phyloP scores from a whole-genome alignment of 2,888 invertebrate genomes.

The Hetaerina titia region DNA sequence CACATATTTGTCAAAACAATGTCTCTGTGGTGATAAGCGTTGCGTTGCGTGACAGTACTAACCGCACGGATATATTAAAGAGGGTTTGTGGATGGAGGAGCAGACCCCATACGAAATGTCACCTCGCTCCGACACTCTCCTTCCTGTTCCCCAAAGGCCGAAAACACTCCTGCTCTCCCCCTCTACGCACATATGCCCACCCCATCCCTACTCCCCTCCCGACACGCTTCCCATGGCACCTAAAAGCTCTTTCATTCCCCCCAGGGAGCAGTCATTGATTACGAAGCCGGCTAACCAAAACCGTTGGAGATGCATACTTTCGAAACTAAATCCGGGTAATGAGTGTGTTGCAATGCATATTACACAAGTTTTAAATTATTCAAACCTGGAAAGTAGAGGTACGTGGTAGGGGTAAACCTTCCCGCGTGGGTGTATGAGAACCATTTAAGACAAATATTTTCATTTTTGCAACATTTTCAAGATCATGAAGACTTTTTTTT shows the following conservation, averaged over 20 bases:
- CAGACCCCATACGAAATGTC: background rate
- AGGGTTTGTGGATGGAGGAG: background rate
- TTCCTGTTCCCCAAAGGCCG: background rate
- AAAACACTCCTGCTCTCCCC: background rate
- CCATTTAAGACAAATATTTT: no score
- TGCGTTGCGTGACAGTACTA: background rate
- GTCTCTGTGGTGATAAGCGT: background rate
- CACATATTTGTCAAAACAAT: background rate
- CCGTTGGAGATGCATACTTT: background rate
- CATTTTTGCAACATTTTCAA: no score
- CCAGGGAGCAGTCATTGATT: background rate
- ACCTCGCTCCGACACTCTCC: background rate
- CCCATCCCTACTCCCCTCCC: background rate
- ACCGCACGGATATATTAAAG: background rate
- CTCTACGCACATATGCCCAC: background rate
- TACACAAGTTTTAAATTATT: background rate
- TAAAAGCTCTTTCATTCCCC: constrained; percentile 4
- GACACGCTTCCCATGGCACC: background rate
- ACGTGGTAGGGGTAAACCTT: background rate
- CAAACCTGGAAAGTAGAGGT: background rate
- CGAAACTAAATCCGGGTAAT: background rate
- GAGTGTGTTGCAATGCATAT: background rate
- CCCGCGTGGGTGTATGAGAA: background rate
- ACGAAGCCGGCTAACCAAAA: background rate
- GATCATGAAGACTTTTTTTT: no score